Base-by-base conservation (phyloP, 2,113 vertebrate genomes). In the Rhadina sibilatrix region DNA sequence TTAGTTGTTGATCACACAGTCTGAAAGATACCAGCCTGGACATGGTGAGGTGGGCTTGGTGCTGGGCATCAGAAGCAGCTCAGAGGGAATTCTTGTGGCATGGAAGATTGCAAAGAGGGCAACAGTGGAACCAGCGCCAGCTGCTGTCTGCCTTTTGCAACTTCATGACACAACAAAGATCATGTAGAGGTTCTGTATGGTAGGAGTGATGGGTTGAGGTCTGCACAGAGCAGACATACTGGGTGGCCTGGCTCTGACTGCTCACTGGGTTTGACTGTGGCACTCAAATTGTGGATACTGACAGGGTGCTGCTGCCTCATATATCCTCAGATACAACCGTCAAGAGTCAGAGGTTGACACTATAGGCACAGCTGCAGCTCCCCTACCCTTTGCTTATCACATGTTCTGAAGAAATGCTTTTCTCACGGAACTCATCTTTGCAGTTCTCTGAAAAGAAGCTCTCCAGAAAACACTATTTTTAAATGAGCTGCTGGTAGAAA, bases 11-110 rank as follows among this genome's bases (percentile, higher is more conserved):
- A 10, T 65, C 31, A 22, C 14, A 16, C 4, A 25, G 13, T 8
- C 33, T 47, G 57, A 47, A 78, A 81, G 47, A 12, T 8, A 42
- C 0, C 52, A 50, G 15, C 22, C 27, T 68, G 74, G 38, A 60
- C 9, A 20, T 5, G 24, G 61, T 54, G 80, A 93, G n/a, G 33
- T 19, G 27, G 57, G 23, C 53, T 80, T 15, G 21, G 22, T 88
- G 24, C 4, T 69, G 49, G 38, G 31, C 14, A 74, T 65, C 54
- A 74, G 83, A n/a, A 77, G 15, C 54, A 74, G 44, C 54, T 87
- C 25, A 15, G 38, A 74, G 53, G 19, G 25, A 0, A 0, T 30
- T 88, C 12, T 52, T 0, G 0, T 16, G 28, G 19, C 31, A 76
- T 2, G 19, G n/a, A 65, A 49, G 21, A n/a, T 12, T 11, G 42